Evolutionary conservation across 2,888 invertebrate species (phyloP).

Genomic region (Caenorhabditis uteleia): DNA sequence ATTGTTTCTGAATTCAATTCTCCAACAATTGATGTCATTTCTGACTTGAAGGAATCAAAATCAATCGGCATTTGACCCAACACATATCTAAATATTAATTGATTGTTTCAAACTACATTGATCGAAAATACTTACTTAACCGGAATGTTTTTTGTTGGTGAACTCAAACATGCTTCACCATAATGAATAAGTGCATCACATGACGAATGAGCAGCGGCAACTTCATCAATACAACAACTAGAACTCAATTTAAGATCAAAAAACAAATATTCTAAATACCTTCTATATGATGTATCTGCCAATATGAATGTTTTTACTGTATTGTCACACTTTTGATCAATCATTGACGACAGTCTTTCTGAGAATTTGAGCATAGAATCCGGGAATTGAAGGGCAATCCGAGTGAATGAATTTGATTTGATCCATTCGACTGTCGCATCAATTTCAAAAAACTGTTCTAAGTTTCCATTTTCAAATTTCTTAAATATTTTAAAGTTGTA

Average conservation of each 20-base stretch:
- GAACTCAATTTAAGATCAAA: slow-evolving; percentile 63
- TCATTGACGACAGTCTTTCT: slow-evolving; percentile 24
- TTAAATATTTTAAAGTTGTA: slow-evolving; percentile 1
- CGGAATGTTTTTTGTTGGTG: slow-evolving; percentile 78
- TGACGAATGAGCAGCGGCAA: slow-evolving; percentile 85
- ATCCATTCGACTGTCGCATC: slow-evolving; percentile 54
- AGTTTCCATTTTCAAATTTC: slow-evolving; percentile 14
- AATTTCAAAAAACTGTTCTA: slow-evolving; percentile 57
- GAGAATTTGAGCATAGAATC: slow-evolving; percentile 55
- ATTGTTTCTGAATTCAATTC: slow-evolving; percentile 13
- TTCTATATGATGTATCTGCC: slow-evolving; percentile 66
- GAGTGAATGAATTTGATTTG: slow-evolving; percentile 27
- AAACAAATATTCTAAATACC: too few species aligned
- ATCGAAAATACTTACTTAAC: slow-evolving; percentile 72
- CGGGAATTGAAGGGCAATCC: slow-evolving; percentile 65
- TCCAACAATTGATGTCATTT: neutral
- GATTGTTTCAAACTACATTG: neutral
- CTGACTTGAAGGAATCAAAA: slow-evolving; percentile 5
- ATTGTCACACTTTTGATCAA: slow-evolving; percentile 13
- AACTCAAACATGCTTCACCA: slow-evolving; percentile 86
- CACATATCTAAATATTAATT: slow-evolving; percentile 35
- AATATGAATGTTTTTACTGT: slow-evolving; percentile 56
- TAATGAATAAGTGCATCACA: slow-evolving; percentile 89
- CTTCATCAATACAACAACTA: slow-evolving; percentile 88
- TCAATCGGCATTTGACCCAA: slow-evolving; percentile 38